Evolutionary conservation across 2,113 vertebrate genomes (phyloP), one percentile per base, ranked within the genome.

Genomic region (Scopus umbretta): DNA sequence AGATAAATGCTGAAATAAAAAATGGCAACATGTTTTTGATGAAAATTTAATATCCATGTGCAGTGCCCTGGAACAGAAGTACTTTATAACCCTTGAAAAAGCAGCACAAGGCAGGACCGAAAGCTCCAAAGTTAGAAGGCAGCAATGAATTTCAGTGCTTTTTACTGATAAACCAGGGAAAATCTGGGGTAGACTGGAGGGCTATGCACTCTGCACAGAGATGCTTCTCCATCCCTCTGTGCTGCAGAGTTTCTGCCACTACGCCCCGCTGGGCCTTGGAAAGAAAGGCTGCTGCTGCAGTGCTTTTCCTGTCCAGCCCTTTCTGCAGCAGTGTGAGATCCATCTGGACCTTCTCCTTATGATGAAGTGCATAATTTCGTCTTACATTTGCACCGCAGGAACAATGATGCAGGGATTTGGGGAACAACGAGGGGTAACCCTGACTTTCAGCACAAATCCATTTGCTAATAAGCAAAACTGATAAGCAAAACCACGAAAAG

Each of bases 1-100:
- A 90, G 75, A 97, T 86, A 96, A 94, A 94, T 90, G 79, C 59
- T 79, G 72, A 83, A 96, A 92, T 94, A n/a, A 95, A 86, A 88
- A 94, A 73, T 63, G 86, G 65, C 91, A 94, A 91, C 80, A 56
- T 88, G 82, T 92, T 93, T 96, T 80, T 79, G 88, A 91, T 96
- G 92, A 91, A 95, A 92, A 88, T 95, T 90, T 92, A 88, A 92
- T 90, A 86, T 78, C 92, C 80, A 34, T 74, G 85, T 90, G 90
- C 88, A 93, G 29, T 92, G 85, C 92, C 75, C 75, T 92, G 92
- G 67, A 95, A 95, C 90, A 94, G 71, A 95, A 88, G 38, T 90
- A 36, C 85, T 96, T 96, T 86, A 96, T 83, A 96, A 86, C 90
- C 85, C 50, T 90, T 92, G 90, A 25, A 80, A 91, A 90, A 80